Conservation (phyloP, 2,113 vertebrate genomes). For the Agapornis roseicollis region DNA sequence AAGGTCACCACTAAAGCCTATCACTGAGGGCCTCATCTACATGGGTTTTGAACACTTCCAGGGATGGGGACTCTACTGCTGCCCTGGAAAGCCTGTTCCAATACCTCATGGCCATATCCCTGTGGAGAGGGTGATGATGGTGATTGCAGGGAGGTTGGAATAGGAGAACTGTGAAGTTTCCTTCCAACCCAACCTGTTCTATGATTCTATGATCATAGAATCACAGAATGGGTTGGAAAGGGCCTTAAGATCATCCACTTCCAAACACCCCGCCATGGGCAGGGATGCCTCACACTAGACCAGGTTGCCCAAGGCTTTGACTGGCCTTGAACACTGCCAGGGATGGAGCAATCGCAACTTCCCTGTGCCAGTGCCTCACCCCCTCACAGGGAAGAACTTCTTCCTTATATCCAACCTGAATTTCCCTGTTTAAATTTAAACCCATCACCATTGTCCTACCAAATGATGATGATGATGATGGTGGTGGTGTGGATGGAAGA, state of each 20-base stretch:
- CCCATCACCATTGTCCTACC: neutral
- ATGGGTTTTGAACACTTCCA: neutral
- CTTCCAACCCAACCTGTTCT: neutral
- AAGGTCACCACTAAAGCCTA: neutral
- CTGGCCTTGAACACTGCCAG: neutral
- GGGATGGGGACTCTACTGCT: neutral
- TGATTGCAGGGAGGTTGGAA: neutral
- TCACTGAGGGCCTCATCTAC: neutral
- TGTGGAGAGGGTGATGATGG: neutral
- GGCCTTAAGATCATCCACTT: neutral
- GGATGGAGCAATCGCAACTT: neutral
- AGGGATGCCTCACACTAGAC: neutral
- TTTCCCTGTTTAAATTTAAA: neutral
- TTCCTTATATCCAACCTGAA: neutral
- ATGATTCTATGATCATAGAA: neutral
- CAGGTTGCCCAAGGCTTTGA: neutral
- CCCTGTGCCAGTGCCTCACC: neutral
- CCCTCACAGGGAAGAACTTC: neutral
- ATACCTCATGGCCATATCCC: neutral
- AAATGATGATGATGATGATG: neutral
- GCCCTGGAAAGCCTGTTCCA: neutral
- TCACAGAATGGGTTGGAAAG: neutral
- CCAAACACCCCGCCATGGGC: neutral
- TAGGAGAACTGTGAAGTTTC: fast-evolving
- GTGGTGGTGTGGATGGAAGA: neutral